phyloP scores from a whole-genome alignment of 2,797 vertebrate genomes.

The Sorex maritimensis region DNA sequence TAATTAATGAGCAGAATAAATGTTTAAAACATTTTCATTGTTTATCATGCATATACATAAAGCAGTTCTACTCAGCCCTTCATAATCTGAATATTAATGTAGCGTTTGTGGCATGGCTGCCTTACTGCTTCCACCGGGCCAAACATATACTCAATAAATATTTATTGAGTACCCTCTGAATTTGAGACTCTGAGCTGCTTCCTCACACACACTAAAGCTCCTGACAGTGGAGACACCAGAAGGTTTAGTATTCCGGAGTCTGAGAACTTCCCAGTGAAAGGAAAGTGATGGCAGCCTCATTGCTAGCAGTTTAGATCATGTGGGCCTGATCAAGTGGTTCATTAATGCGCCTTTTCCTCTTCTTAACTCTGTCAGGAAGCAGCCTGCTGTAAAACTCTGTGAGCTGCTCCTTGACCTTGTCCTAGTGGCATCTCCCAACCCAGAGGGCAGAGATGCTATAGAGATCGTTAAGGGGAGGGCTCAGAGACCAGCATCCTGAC shows the following conservation, averaged over 20 bases:
- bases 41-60: constrained; percentile 27
- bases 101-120: background rate
- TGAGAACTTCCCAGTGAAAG: background rate
- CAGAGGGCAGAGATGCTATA: background rate
- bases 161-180: background rate
- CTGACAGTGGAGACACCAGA: background rate
- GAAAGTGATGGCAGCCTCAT: background rate
- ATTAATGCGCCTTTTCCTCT: background rate
- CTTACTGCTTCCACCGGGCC: background rate
- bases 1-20: constrained; percentile 48
- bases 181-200: background rate
- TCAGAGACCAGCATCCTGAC: background rate
- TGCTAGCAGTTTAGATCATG: background rate
- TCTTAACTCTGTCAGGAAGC: background rate
- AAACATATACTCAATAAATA: constrained; percentile 55
- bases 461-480: background rate
- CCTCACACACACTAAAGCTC: background rate
- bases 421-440: background rate
- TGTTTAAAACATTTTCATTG: constrained; percentile 47
- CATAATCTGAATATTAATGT: constrained; percentile 36
- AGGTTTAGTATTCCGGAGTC: background rate
- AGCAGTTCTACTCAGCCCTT: constrained; percentile 36
- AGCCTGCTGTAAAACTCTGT: background rate
- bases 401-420: background rate
- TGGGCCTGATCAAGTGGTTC: background rate